Evolutionary conservation across 2,113 vertebrate genomes (phyloP).

Genomic region (Perca flavescens): DNA sequence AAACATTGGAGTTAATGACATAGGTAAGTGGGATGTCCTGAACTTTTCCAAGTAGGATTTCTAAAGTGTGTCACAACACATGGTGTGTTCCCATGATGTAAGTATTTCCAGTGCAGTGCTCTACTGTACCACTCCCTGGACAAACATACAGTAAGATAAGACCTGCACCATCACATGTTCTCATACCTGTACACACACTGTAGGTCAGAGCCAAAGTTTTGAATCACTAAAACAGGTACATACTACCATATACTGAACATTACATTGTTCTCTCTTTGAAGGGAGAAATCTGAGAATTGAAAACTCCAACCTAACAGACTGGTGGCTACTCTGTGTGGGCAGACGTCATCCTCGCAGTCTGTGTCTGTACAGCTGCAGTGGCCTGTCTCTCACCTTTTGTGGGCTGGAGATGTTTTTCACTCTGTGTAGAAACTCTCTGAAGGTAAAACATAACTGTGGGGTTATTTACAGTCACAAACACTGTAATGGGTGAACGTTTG

Average conservation of each 20-base stretch:
- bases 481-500: background rate
- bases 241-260: background rate
- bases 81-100: constrained; percentile 81
- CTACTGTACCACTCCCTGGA: constrained; percentile 79
- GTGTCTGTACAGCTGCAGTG: constrained; percentile 65
- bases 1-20: background rate
- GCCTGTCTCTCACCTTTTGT: constrained; percentile 47
- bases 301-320: constrained; percentile 63
- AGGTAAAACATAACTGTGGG: constrained; percentile 60
- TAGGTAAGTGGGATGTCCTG: constrained; percentile 9
- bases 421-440: constrained; percentile 64
- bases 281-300: constrained; percentile 72
- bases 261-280: constrained; percentile 49
- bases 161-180: constrained; percentile 65
- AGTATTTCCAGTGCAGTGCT: constrained; percentile 58
- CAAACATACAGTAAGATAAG: constrained; percentile 82
- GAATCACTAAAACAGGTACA: background rate
- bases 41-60: constrained; percentile 26
- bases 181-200: constrained; percentile 26
- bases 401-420: constrained; percentile 72
- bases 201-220: constrained; percentile 2
- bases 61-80: constrained; percentile 54
- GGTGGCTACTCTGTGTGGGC: constrained; percentile 55
- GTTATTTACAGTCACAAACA: background rate
- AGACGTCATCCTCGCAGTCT: constrained; percentile 51